phyloP scores from a whole-genome alignment of 2,797 vertebrate genomes.

The Microhierax caerulescens region DNA sequence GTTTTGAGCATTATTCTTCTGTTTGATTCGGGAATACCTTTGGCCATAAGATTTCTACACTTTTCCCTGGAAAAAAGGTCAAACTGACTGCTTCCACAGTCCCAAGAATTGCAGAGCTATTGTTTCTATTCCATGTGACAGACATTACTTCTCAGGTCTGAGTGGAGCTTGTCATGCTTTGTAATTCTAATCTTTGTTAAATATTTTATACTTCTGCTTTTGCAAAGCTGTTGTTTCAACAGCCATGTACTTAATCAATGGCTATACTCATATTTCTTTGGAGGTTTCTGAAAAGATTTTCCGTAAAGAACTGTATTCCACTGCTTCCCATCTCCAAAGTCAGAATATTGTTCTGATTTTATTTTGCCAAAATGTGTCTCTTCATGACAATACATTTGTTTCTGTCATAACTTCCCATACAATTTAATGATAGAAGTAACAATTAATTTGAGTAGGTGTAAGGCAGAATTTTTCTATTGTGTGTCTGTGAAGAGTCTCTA shows the following conservation, averaged over 20 bases:
- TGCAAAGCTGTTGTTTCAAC: background rate
- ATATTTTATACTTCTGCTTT: background rate
- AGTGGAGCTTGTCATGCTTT: background rate
- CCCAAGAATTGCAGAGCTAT: background rate
- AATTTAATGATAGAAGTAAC: background rate
- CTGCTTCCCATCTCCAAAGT: background rate
- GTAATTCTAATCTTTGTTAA: background rate
- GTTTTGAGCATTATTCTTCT: background rate
- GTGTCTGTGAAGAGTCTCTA: accelerated
- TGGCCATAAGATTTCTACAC: background rate
- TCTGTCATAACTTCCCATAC: background rate
- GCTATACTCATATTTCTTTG: background rate
- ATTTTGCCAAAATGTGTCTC: background rate
- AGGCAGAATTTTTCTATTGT: background rate
- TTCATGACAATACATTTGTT: background rate
- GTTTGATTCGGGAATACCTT: background rate
- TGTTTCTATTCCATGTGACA: background rate
- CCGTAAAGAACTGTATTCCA: accelerated
- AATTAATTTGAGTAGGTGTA: background rate
- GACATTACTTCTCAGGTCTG: background rate
- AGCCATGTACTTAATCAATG: background rate
- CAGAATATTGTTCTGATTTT: background rate
- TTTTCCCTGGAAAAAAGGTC: background rate
- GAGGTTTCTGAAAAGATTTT: background rate
- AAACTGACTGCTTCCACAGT: background rate